Evolutionary conservation across 1,140 invertebrate species (phyloP), one percentile per base, ranked within the genome.

Genomic region (Bombus fervidus): DNA sequence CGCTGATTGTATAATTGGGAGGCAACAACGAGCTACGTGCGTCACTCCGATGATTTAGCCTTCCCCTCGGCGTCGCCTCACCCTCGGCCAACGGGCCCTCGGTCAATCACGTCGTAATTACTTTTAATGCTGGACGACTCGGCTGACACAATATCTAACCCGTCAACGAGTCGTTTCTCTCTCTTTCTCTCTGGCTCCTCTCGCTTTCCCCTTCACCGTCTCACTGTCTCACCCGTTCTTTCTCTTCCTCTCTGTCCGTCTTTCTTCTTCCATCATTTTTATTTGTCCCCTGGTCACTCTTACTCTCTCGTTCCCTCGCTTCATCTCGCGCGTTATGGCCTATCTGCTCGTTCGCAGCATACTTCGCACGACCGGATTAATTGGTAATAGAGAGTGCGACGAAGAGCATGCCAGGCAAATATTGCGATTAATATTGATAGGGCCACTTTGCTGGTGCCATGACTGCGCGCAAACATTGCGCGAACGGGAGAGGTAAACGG

Each of bases 81-180:
- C 88, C 92, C 91, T 91, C 92, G 91, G 89, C 93, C 93, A 93
- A 92, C 93, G 91, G 93, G 91, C 94, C 90, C 94, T 94, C 93
- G 94, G 94, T 95, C 94, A 95, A 95, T 95, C 94, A 95, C 94
- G 94, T 94, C 94, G 94, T 95, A 95, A 95, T 95, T 95, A 95
- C 94, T 95, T 94, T 94, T 94, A 95, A 95, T 95, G 94, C 94
- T 94, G 93, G 92, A 95, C 94, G 93, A 94, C 93, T 94, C 93
- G 93, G 92, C 94, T 94, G 94, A 95, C 94, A 94, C 94, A 94
- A 95, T 95, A 94, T 94, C 93, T 94, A 95, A 94, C 92, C 93
- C 93, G 92, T 91, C 92, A 89, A 91, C 91, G 91, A 90, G 87
- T 88, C 89, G 83, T 86, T 72, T 79, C 84, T 88, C 73, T 83